A percentile compares a stretch with the other conserved stretches of the same genome.
Conservation (phyloP, 2,113 vertebrate species). For the Otolemur garnettii region DNA sequence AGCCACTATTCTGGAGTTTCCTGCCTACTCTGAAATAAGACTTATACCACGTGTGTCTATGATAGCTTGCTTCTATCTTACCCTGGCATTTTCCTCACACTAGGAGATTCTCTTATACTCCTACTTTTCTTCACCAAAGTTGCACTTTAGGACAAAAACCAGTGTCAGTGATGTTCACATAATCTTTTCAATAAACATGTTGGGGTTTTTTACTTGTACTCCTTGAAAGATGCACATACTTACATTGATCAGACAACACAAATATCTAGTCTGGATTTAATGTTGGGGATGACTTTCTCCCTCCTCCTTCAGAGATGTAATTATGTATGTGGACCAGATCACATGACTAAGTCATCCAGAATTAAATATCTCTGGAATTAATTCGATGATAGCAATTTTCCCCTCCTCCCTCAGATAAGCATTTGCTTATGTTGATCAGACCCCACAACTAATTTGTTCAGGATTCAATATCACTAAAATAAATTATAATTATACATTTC, state of each 20-base stretch:
- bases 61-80: not conserved
- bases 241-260: not conserved
- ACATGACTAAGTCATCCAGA: not conserved
- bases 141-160: slow-evolving; percentile 27
- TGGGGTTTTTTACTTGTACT: not conserved
- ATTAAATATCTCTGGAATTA: not conserved
- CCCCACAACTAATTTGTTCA: not conserved
- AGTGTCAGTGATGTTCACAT: not conserved
- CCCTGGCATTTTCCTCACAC: slow-evolving; percentile 37
- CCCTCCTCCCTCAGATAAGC: not conserved
- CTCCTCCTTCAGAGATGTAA: not conserved
- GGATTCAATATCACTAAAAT: not conserved
- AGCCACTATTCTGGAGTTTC: not conserved
- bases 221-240: not conserved
- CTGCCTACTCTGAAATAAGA: not conserved
- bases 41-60: not conserved
- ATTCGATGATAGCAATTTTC: not conserved
- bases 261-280: not conserved
- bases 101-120: slow-evolving; percentile 25
- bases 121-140: slow-evolving; percentile 37
- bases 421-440: slow-evolving; percentile 4
- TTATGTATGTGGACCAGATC: not conserved
- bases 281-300: not conserved
- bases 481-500: not conserved
- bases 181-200: not conserved